These are phyloP conservation scores for Heliothis subflexa DNA, from an alignment of 1,140 invertebrate species.

Conservation along the genomic window DNA sequence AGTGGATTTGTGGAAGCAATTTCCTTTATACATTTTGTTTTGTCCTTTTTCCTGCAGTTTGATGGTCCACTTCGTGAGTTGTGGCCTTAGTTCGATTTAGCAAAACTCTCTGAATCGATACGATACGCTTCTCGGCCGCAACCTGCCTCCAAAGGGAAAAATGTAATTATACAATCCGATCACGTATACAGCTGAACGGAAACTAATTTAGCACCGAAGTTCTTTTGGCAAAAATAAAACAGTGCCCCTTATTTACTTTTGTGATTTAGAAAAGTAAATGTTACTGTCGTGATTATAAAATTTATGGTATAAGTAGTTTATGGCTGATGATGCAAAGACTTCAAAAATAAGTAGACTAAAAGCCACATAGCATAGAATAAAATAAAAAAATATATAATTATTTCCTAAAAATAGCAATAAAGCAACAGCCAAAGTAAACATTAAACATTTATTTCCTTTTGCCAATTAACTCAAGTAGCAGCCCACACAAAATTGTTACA, in stretches of 20 bases:
- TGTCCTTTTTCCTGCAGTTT: constrained; percentile 85
- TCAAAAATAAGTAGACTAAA: no score
- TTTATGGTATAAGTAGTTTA: background rate
- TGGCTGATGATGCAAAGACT: background rate
- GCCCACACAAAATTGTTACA: constrained; percentile 5
- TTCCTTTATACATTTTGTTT: constrained; percentile 87
- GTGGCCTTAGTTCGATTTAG: constrained; percentile 81
- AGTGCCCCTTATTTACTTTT: constrained; percentile 47
- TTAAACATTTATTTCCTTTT: constrained; percentile 1
- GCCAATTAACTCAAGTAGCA: constrained; percentile 4
- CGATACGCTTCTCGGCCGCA: constrained; percentile 77
- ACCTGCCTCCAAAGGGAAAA: constrained; percentile 64
- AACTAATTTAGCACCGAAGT: constrained; percentile 77
- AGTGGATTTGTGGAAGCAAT: constrained; percentile 86
- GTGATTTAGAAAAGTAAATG: constrained; percentile 33
- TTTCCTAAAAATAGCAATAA: background rate
- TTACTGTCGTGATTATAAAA: background rate
- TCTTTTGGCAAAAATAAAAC: constrained; percentile 70
- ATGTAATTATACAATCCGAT: constrained; percentile 78
- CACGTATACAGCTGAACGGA: constrained; percentile 75
- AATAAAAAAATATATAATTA: no score
- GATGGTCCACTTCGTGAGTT: constrained; percentile 82
- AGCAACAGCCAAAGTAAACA: background rate
- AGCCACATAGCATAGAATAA: no score
- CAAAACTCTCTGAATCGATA: constrained; percentile 71